A percentile compares a stretch with the other conserved stretches of the same genome.
Evolutionary conservation across 2,888 invertebrate species (phyloP).

Genomic region (Drosophila melanocephala): DNA sequence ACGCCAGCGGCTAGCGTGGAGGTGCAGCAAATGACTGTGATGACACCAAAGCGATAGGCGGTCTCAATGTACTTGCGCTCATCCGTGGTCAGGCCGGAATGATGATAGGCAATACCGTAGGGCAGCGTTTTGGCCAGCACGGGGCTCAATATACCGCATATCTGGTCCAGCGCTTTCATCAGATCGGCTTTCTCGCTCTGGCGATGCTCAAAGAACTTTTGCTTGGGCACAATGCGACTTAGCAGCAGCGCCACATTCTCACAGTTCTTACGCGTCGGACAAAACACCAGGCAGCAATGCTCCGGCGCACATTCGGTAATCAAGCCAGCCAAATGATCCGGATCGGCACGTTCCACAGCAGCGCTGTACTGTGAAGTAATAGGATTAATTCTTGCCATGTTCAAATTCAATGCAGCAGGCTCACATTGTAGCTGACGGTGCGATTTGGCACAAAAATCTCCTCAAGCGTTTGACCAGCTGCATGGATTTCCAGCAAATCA

Average conservation of each 20-base stretch:
- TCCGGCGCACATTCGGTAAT: constrained; percentile 93
- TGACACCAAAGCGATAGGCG: constrained; percentile 92
- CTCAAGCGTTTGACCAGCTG: constrained; percentile 85
- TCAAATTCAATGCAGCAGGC: background rate
- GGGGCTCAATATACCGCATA: constrained; percentile 88
- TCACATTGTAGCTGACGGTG: constrained; percentile 86
- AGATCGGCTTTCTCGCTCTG: constrained; percentile 88
- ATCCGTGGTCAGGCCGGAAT: constrained; percentile 95
- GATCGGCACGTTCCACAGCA: constrained; percentile 88
- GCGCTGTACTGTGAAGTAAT: constrained; percentile 87
- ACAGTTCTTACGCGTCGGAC: constrained; percentile 96
- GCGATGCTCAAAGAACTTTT: constrained; percentile 87
- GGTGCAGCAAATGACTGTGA: constrained; percentile 96
- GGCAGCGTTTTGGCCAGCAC: constrained; percentile 89
- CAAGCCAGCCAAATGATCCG: constrained; percentile 92
- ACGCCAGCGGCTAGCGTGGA: constrained; percentile 99
- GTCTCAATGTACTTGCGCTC: constrained; percentile 95
- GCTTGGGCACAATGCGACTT: constrained; percentile 88
- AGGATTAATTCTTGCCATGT: background rate
- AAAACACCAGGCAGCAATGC: constrained; percentile 95
- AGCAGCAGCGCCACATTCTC: constrained; percentile 94
- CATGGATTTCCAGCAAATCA: constrained; percentile 87
- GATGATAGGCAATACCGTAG: constrained; percentile 96
- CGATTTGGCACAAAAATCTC: constrained; percentile 87
- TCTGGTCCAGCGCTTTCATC: constrained; percentile 88